phyloP scores from a whole-genome alignment of 2,888 invertebrate genomes.

The Pilophorus perplexus region DNA sequence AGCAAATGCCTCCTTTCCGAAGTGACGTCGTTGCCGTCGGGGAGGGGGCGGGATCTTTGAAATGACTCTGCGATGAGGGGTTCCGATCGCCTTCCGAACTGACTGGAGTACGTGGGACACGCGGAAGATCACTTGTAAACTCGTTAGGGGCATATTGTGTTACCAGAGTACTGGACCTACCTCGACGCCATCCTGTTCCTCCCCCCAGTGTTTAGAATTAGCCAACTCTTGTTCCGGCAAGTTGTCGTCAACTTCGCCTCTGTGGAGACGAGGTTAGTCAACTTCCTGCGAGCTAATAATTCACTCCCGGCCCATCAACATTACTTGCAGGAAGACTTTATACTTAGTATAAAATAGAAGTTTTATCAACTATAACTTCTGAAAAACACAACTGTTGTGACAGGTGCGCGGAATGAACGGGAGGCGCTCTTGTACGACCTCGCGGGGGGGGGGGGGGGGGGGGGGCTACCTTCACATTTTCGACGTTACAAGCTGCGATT shows the following conservation, averaged over 20 bases:
- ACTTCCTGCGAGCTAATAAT: constrained; percentile 9
- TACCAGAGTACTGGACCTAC: constrained; percentile 20
- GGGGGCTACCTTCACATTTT: too few relatives aligned
- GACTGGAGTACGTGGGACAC: not conserved
- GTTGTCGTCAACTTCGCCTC: constrained; percentile 8
- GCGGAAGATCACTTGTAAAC: constrained; percentile 30
- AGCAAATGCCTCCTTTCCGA: not conserved
- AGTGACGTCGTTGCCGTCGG: not conserved
- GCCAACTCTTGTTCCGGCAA: constrained; percentile 2
- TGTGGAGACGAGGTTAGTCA: constrained; percentile 2
- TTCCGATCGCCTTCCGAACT: not conserved
- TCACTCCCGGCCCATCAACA: not conserved
- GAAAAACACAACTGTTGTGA: too few relatives aligned
- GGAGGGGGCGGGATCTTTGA: not conserved
- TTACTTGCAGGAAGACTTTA: too few relatives aligned
- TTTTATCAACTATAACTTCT: too few relatives aligned
- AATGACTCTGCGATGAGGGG: not conserved
- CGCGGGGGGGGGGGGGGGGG: too few relatives aligned
- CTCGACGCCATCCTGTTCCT: not conserved
- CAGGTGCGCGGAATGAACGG: too few relatives aligned
- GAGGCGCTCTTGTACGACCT: too few relatives aligned
- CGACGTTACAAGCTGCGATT: too few relatives aligned
- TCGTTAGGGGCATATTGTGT: constrained; percentile 32
- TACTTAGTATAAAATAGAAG: too few relatives aligned
- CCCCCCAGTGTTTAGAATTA: constrained; percentile 8